Percentiles rank a stretch among this genome's conserved stretches.
phyloP scores from a whole-genome alignment of 2,888 invertebrate species.

The Serrognathus titanus region DNA sequence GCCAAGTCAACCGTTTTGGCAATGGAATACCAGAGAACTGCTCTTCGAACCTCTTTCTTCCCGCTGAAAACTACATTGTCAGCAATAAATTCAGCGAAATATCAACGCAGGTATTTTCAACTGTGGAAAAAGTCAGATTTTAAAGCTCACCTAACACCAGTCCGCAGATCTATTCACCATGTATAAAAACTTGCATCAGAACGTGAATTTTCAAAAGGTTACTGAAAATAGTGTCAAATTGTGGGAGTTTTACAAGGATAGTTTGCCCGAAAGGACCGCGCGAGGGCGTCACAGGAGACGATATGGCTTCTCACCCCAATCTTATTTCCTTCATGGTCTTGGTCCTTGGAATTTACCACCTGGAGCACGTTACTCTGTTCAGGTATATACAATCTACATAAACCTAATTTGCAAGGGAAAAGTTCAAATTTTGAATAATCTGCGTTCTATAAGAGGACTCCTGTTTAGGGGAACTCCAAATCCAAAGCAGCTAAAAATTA shows the following conservation, averaged over 20 bases:
- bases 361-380: slow-evolving; percentile 49
- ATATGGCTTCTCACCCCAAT: slow-evolving; percentile 49
- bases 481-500: not conserved
- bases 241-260: slow-evolving; percentile 39
- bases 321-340: slow-evolving; percentile 51
- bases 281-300: slow-evolving; percentile 43
- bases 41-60: slow-evolving; percentile 46
- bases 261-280: slow-evolving; percentile 16
- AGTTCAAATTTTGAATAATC: too few relatives aligned
- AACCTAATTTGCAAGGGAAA: not conserved
- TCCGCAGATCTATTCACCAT: slow-evolving; percentile 23
- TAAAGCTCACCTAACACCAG: slow-evolving; percentile 12
- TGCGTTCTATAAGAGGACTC: too few relatives aligned
- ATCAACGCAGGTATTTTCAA: slow-evolving; percentile 17
- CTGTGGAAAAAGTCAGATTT: not conserved
- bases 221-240: slow-evolving; percentile 37
- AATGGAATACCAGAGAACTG: slow-evolving; percentile 51
- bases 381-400: slow-evolving; percentile 31
- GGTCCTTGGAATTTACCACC: slow-evolving; percentile 51
- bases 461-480: not conserved
- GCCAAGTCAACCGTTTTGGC: slow-evolving; percentile 49
- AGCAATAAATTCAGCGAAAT: slow-evolving; percentile 18
- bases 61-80: slow-evolving; percentile 35
- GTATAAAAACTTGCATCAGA: slow-evolving; percentile 11
- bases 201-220: slow-evolving; percentile 23